phyloP scores from a whole-genome alignment of 1,140 invertebrate genomes.

The Drosophila mojavensis region DNA sequence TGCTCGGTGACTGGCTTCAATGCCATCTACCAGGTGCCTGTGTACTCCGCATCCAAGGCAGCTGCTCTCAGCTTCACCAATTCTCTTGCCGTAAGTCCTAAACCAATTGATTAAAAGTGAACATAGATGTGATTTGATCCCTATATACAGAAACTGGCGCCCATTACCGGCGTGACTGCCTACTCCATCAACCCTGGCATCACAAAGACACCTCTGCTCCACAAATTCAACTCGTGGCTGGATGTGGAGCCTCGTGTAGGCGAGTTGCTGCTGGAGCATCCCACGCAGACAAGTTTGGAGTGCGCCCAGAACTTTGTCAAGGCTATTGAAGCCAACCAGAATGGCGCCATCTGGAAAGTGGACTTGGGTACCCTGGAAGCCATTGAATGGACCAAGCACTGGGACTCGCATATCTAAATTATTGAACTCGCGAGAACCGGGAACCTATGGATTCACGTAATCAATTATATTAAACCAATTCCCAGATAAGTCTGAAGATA shows the following conservation, averaged over 20 bases:
- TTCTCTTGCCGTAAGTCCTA: conserved; percentile 71
- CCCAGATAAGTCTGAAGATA: conserved; percentile 2
- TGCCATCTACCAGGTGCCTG: conserved; percentile 77
- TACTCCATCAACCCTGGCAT: conserved; percentile 74
- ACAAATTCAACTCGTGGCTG: conserved; percentile 76
- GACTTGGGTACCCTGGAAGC: conserved; percentile 61
- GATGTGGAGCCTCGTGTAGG: conserved; percentile 67
- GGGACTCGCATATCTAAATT: conserved; percentile 69
- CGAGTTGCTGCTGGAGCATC: conserved; percentile 58
- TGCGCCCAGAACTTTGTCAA: conserved; percentile 75
- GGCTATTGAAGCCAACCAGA: conserved; percentile 73
- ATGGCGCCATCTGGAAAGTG: conserved; percentile 75
- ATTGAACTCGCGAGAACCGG: background rate
- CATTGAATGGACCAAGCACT: conserved; percentile 66
- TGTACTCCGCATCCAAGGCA: conserved; percentile 85
- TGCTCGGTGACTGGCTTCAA: conserved; percentile 86
- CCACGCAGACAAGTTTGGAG: conserved; percentile 52
- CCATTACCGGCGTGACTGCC: conserved; percentile 64
- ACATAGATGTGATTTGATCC: background rate
- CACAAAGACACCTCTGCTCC: conserved; percentile 61
- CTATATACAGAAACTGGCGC: conserved; percentile 48
- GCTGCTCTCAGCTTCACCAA: conserved; percentile 84
- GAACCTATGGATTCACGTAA: conserved; percentile 9
- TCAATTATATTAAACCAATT: background rate
- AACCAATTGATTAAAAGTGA: background rate